Conservation (phyloP, 2,797 vertebrate genomes). For the Syngnathus rostellatus region DNA sequence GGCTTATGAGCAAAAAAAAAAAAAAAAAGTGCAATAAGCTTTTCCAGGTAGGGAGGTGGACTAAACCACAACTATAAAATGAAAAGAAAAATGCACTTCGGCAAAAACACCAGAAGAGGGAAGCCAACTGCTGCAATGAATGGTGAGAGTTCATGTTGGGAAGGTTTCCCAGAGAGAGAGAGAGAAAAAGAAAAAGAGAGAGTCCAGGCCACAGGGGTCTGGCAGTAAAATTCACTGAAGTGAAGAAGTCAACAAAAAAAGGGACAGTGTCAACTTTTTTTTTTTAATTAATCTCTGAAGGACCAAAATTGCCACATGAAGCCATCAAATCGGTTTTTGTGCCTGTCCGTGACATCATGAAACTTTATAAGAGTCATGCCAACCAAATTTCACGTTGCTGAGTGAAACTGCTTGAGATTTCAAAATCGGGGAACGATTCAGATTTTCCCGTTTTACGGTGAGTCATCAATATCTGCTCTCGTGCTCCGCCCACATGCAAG, state of each 20-base stretch:
- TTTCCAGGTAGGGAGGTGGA: slow-evolving; percentile 41
- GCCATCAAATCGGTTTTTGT: no score
- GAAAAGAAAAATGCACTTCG: slow-evolving; percentile 18
- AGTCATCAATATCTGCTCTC: not conserved
- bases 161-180: slow-evolving; percentile 16
- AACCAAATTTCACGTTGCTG: not conserved
- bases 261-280: not conserved
- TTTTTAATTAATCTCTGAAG: no score
- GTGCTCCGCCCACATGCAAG: not conserved
- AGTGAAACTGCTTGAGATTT: not conserved
- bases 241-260: slow-evolving; percentile 4
- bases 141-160: slow-evolving; percentile 4
- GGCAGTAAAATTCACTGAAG: not conserved
- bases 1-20: slow-evolving; percentile 41
- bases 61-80: not conserved
- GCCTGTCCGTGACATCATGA: no score
- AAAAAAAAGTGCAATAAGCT: slow-evolving; percentile 36
- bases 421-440: not conserved
- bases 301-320: no score
- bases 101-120: slow-evolving; percentile 46
- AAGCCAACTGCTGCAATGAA: slow-evolving; percentile 35
- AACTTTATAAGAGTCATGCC: no score
- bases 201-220: slow-evolving; percentile 7
- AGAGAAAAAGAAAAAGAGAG: slow-evolving; percentile 2
- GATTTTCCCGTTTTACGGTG: not conserved